phyloP scores from a whole-genome alignment of 2,888 invertebrate genomes.

The Aporophyla lueneburgensis region DNA sequence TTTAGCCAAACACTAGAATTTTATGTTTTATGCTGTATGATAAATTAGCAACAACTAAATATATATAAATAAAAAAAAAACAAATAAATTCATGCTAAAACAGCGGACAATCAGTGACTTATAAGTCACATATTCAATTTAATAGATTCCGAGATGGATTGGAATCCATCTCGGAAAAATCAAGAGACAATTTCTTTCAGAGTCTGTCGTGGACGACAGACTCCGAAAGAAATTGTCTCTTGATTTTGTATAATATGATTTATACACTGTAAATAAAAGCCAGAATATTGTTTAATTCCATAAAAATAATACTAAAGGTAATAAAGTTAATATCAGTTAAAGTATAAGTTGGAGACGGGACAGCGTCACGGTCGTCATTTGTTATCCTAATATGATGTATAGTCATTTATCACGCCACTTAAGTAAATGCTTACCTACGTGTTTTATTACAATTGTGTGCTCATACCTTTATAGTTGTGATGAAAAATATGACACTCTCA shows the following conservation, averaged over 20 bases:
- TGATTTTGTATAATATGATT: background rate
- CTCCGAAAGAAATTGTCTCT: background rate
- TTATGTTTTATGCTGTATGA: background rate
- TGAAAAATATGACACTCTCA: slow-evolving; percentile 11
- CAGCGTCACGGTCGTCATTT: slow-evolving; percentile 46
- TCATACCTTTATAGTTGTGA: slow-evolving; percentile 23
- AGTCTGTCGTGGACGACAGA: too few relatives aligned
- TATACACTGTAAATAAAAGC: background rate
- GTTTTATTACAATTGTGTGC: slow-evolving; percentile 32
- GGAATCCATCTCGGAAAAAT: too few relatives aligned
- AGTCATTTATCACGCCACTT: slow-evolving; percentile 52
- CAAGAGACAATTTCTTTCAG: background rate
- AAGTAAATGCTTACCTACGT: slow-evolving; percentile 41
- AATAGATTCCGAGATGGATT: background rate
- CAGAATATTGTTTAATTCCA: background rate
- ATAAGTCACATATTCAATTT: background rate
- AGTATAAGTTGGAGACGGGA: slow-evolving; percentile 33
- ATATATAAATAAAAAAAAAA: too few relatives aligned
- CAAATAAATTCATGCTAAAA: background rate
- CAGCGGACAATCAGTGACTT: background rate
- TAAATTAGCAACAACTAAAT: background rate
- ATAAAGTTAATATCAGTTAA: slow-evolving; percentile 10
- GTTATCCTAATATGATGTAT: slow-evolving; percentile 48
- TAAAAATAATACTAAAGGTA: background rate
- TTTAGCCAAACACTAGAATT: background rate